Evolutionary conservation across 2,113 vertebrate genomes (phyloP).

Genomic region (Cynopterus brachyotis): DNA sequence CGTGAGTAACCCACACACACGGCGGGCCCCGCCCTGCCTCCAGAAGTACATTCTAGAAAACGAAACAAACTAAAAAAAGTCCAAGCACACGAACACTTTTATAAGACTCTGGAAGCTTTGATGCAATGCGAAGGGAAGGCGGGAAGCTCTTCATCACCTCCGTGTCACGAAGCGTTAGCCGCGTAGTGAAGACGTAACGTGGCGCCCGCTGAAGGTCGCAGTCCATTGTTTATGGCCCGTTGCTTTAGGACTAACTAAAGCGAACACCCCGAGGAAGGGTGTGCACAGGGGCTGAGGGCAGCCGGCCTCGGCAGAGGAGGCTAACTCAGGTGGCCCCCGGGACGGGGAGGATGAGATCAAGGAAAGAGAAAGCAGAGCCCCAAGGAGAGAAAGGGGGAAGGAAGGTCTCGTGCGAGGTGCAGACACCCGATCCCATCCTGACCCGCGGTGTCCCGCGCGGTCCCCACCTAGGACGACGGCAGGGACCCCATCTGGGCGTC

Average conservation of each 20-base stretch:
- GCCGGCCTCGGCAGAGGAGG: neutral
- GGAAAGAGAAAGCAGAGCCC: neutral
- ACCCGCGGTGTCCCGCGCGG: rapidly evolving
- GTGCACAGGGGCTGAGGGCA: neutral
- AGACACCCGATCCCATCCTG: rapidly evolving
- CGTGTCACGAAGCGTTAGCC: neutral
- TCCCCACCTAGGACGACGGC: neutral
- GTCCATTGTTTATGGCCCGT: neutral
- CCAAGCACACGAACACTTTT: neutral
- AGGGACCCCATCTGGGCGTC: rapidly evolving
- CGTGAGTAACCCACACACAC: rapidly evolving
- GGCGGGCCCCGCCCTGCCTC: rapidly evolving
- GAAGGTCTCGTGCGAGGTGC: neutral
- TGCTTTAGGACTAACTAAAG: neutral
- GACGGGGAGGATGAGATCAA: neutral
- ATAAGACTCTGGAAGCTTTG: neutral
- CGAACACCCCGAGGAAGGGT: neutral
- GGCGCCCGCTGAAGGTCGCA: neutral
- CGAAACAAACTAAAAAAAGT: neutral
- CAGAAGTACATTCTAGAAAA: neutral
- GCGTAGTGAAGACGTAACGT: neutral
- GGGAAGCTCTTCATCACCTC: neutral
- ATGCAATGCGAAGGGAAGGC: neutral
- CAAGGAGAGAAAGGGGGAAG: neutral
- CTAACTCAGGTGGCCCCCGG: neutral